A percentile compares a stretch with the other conserved stretches of the same genome.
Evolutionary conservation across 2,888 invertebrate species (phyloP).

Genomic region (Spialia ferax): DNA sequence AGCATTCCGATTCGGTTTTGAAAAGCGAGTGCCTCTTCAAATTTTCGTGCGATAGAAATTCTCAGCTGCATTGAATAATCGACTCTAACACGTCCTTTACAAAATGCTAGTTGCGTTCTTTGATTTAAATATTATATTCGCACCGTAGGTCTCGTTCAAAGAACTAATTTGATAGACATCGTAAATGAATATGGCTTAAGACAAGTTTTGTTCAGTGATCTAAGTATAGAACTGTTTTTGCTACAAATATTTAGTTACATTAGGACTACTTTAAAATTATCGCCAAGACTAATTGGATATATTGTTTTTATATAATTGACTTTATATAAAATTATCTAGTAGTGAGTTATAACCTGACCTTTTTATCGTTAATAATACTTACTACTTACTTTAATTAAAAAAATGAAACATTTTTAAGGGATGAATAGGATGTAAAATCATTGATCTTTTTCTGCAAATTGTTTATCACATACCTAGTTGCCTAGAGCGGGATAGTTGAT

Average conservation of each 20-base stretch:
- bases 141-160: conserved; percentile 50
- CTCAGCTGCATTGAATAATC: conserved; percentile 52
- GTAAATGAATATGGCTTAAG: conserved; percentile 46
- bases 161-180: conserved; percentile 60
- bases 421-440: too few relatives aligned
- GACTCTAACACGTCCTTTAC: conserved; percentile 50
- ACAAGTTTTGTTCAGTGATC: conserved; percentile 22
- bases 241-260: conserved; percentile 14
- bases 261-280: background rate
- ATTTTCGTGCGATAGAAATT: conserved; percentile 61
- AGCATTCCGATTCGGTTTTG: conserved; percentile 69
- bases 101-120: conserved; percentile 46
- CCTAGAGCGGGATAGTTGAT: too few relatives aligned
- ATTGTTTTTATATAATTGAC: too few relatives aligned
- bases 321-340: too few relatives aligned
- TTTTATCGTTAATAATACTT: too few relatives aligned
- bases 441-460: too few relatives aligned
- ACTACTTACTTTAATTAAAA: too few relatives aligned
- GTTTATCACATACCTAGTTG: too few relatives aligned
- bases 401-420: too few relatives aligned
- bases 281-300: background rate
- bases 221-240: conserved; percentile 29
- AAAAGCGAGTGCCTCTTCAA: conserved; percentile 71
- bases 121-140: conserved; percentile 45
- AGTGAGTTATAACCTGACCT: too few relatives aligned